phyloP scores from a whole-genome alignment of 2,113 vertebrate species.

The Vanacampus margaritifer region DNA sequence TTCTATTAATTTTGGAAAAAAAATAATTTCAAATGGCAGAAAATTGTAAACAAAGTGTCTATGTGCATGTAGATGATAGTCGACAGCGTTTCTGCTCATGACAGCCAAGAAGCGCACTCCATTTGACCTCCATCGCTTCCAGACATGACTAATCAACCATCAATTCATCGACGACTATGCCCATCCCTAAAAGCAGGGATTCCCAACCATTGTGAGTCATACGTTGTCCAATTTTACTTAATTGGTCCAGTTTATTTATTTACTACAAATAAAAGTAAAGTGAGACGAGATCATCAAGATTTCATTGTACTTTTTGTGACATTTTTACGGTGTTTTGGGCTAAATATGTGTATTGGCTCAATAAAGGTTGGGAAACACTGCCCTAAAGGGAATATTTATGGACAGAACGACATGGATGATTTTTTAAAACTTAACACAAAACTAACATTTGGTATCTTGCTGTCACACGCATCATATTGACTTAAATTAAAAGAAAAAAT shows the following conservation, averaged over 20 bases:
- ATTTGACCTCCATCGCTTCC: background rate
- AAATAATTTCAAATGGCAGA: background rate
- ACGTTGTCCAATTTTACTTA: background rate
- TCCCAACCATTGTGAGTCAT: background rate
- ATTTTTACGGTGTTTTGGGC: background rate
- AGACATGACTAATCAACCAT: background rate
- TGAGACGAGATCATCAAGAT: background rate
- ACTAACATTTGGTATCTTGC: constrained; percentile 36
- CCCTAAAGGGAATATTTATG: background rate
- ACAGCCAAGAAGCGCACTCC: background rate
- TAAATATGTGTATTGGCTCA: background rate
- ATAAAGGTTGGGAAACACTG: background rate
- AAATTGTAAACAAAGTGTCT: background rate
- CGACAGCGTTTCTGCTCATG: background rate
- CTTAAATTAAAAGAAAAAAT: constrained; percentile 47
- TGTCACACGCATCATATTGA: constrained; percentile 33
- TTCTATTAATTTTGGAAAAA: background rate
- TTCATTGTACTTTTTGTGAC: background rate
- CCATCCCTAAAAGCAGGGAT: background rate
- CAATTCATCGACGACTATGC: background rate
- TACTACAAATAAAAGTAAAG: background rate
- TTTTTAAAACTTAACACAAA: constrained; percentile 14
- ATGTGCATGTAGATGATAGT: background rate
- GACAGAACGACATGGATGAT: background rate
- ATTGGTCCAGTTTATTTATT: background rate